phyloP scores from a whole-genome alignment of 2,888 invertebrate genomes.

The Stratiomys singularior region DNA sequence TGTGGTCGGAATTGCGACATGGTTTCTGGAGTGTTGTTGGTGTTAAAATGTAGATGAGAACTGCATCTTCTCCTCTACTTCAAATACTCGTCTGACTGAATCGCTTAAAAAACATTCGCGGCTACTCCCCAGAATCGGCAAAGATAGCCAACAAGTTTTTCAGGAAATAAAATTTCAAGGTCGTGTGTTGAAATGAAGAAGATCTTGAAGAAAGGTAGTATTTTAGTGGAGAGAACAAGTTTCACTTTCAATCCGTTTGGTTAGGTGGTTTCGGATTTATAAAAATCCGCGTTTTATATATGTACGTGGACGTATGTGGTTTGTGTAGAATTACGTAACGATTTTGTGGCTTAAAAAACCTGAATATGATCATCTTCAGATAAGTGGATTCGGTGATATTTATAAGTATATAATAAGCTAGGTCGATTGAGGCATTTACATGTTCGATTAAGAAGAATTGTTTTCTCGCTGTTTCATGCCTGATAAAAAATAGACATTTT shows the following conservation, averaged over 20 bases:
- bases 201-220: slow-evolving; percentile 36
- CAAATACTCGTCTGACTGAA: background rate
- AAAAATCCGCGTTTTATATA: background rate
- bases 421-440: no score
- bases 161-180: slow-evolving; percentile 46
- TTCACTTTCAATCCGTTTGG: slow-evolving; percentile 25
- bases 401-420: background rate
- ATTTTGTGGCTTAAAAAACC: slow-evolving; percentile 5
- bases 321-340: background rate
- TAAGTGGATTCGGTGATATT: background rate
- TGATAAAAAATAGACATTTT: no score
- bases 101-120: background rate
- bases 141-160: slow-evolving; percentile 29
- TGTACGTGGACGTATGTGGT: background rate
- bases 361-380: background rate
- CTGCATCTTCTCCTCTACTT: background rate
- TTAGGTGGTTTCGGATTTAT: background rate
- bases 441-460: no score
- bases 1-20: background rate
- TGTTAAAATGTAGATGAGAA: background rate
- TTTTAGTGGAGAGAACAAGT: slow-evolving; percentile 29
- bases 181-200: slow-evolving; percentile 36
- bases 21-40: background rate
- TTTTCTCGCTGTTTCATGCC: no score
- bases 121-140: background rate